These are phyloP conservation scores for Mobula hypostoma DNA, from an alignment of 2,113 vertebrate species.

Conservation along the genomic window DNA sequence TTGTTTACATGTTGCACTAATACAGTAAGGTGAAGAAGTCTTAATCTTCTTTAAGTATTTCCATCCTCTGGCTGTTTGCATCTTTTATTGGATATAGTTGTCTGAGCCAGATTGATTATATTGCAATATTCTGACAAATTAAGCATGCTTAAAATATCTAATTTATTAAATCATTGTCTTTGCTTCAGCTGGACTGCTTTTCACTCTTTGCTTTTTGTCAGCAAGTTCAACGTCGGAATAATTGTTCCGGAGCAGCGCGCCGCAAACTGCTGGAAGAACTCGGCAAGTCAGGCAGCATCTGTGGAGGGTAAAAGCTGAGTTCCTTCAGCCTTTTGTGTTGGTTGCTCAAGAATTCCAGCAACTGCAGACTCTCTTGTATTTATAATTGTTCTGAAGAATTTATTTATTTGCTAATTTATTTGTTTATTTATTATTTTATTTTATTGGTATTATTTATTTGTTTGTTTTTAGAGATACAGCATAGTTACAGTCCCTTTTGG, in stretches of 20 bases:
- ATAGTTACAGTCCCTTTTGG: too few relatives aligned
- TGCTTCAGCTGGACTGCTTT: neutral
- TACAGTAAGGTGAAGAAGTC: conserved; percentile 17
- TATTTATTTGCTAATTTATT: too few relatives aligned
- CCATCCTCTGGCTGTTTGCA: conserved; percentile 28
- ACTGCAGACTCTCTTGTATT: too few relatives aligned
- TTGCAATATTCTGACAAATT: neutral
- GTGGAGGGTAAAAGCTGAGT: too few relatives aligned
- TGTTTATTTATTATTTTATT: too few relatives aligned
- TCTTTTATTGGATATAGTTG: neutral
- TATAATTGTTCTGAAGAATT: too few relatives aligned
- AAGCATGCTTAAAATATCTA: conserved; percentile 28
- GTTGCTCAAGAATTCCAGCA: too few relatives aligned
- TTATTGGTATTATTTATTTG: too few relatives aligned
- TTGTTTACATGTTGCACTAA: conserved; percentile 29
- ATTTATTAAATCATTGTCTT: conserved; percentile 28
- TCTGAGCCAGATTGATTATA: neutral
- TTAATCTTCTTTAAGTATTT: conserved; percentile 33
- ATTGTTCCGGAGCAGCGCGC: neutral
- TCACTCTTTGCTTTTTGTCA: neutral
- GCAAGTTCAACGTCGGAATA: neutral
- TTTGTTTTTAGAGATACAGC: too few relatives aligned
- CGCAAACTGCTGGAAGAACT: too few relatives aligned
- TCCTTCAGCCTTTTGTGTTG: too few relatives aligned
- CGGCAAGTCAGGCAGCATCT: too few relatives aligned